Evolutionary conservation across 2,888 invertebrate species (phyloP).

Genomic region (Periphyllus acericola): DNA sequence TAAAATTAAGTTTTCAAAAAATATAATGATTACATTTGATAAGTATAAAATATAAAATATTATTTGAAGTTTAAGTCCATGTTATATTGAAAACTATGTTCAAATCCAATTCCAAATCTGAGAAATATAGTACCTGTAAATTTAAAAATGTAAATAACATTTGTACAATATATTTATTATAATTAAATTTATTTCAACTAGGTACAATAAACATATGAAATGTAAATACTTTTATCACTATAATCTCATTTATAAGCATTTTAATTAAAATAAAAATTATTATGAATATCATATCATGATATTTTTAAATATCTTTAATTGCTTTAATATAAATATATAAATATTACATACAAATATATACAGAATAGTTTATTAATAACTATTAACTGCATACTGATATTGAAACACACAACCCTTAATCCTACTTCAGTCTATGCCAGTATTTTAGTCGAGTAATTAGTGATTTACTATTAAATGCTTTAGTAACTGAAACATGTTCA

Average conservation of each 20-base stretch:
- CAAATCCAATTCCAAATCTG: slow-evolving; percentile 40
- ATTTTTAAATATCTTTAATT: no score
- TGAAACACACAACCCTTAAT: no score
- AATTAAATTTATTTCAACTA: not conserved
- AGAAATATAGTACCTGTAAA: slow-evolving; percentile 31
- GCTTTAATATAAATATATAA: no score
- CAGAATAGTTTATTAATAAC: not conserved
- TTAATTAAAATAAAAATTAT: not conserved
- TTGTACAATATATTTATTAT: not conserved
- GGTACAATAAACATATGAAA: not conserved
- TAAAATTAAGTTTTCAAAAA: not conserved
- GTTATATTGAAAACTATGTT: slow-evolving; percentile 27
- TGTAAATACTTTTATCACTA: not conserved
- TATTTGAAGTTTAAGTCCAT: slow-evolving; percentile 17
- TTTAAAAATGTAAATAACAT: not conserved
- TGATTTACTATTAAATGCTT: no score
- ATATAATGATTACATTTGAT: not conserved
- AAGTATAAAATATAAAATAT: not conserved
- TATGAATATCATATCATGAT: not conserved
- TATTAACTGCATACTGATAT: no score
- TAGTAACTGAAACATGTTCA: no score
- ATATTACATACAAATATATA: not conserved
- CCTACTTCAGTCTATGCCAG: no score
- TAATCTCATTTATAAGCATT: not conserved
- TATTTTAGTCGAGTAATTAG: no score